Conservation (phyloP, 1,140 invertebrate species). For the Lanistes nyassanus region DNA sequence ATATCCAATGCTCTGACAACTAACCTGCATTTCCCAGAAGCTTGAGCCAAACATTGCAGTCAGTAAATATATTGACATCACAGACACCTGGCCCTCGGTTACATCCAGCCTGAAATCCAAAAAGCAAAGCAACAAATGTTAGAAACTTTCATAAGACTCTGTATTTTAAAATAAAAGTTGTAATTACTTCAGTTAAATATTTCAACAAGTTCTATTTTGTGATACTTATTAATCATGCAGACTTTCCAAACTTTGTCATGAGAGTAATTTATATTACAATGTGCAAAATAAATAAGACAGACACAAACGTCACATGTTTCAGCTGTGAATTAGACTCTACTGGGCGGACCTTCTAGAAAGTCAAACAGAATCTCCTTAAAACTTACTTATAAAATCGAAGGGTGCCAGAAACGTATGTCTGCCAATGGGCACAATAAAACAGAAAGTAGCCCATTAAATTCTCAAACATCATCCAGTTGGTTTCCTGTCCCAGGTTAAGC, state of each 20-base stretch:
- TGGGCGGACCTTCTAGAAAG: too few species aligned
- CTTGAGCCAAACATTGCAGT: constrained; percentile 87
- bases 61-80: constrained; percentile 89
- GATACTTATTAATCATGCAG: too few species aligned
- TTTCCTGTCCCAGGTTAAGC: constrained; percentile 89
- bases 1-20: constrained; percentile 33
- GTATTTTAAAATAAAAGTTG: constrained; percentile 2
- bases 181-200: background rate
- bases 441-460: constrained; percentile 92
- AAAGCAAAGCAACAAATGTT: too few species aligned
- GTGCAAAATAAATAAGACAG: too few species aligned
- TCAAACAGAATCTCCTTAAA: too few species aligned
- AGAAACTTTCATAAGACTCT: too few species aligned
- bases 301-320: too few species aligned
- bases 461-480: constrained; percentile 93
- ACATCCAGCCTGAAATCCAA: constrained; percentile 82
- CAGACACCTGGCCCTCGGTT: constrained; percentile 95
- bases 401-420: constrained; percentile 94
- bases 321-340: too few species aligned
- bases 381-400: constrained; percentile 86
- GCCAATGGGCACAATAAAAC: constrained; percentile 99
- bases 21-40: constrained; percentile 87
- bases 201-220: too few species aligned
- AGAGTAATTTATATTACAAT: too few species aligned
- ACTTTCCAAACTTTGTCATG: too few species aligned